Evolutionary conservation across 2,797 vertebrate species (phyloP).

Genomic region (Gymnoscopelus braueri): DNA sequence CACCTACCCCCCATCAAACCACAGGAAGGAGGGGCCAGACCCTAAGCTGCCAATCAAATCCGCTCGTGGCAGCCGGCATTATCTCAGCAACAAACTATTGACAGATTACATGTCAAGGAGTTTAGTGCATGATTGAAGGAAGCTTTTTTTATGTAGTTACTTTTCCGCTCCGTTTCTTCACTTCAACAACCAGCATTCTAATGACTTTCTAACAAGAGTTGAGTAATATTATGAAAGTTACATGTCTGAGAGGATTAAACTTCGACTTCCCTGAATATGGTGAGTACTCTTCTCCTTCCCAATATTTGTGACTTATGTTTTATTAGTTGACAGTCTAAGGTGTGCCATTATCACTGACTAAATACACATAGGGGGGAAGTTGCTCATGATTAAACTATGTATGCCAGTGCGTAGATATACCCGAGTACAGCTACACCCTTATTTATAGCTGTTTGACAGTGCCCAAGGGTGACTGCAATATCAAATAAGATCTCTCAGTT

Average conservation of each 20-base stretch:
- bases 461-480: slow-evolving; percentile 79
- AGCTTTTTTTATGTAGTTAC: slow-evolving; percentile 79
- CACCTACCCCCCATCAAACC: slow-evolving; percentile 85
- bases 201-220: slow-evolving; percentile 86
- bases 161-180: slow-evolving; percentile 75
- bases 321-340: slow-evolving; percentile 75
- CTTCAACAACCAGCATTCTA: slow-evolving; percentile 77
- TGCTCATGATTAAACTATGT: slow-evolving; percentile 75
- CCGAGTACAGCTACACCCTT: slow-evolving; percentile 79
- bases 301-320: slow-evolving; percentile 58
- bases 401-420: slow-evolving; percentile 66
- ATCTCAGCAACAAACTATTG: slow-evolving; percentile 91
- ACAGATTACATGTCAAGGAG: slow-evolving; percentile 91
- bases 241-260: slow-evolving; percentile 99
- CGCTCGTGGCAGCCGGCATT: slow-evolving; percentile 89
- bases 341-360: slow-evolving; percentile 73
- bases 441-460: slow-evolving; percentile 83
- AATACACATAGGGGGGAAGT: slow-evolving; percentile 74
- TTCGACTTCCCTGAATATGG: slow-evolving; percentile 99
- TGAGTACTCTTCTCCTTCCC: slow-evolving; percentile 85
- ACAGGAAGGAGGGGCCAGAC: slow-evolving; percentile 86
- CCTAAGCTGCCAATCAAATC: slow-evolving; percentile 89
- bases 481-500: slow-evolving; percentile 75
- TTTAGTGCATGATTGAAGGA: slow-evolving; percentile 89
- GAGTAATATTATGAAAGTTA: slow-evolving; percentile 99